These are phyloP conservation scores for Hemithea aestivaria DNA, from an alignment of 2,888 invertebrate species.

Conservation along the genomic window DNA sequence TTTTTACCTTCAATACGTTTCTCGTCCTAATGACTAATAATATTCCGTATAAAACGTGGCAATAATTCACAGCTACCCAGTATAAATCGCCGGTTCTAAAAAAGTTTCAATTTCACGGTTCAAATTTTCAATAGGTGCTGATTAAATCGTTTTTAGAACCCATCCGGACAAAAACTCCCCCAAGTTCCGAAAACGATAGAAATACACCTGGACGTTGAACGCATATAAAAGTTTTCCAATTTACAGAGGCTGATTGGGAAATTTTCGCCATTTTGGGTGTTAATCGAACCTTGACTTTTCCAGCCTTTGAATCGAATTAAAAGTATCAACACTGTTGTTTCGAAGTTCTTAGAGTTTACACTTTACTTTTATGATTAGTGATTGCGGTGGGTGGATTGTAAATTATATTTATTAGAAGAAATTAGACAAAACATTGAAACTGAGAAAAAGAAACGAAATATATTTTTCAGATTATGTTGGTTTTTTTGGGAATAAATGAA, in stretches of 20 bases:
- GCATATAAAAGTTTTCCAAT: slow-evolving; percentile 79
- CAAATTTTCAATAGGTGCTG: slow-evolving; percentile 33
- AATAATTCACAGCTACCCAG: not conserved
- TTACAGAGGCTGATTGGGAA: slow-evolving; percentile 76
- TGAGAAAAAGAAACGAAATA: too few species aligned
- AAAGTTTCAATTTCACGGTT: slow-evolving; percentile 22
- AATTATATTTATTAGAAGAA: too few species aligned
- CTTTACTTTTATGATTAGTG: not conserved
- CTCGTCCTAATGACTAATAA: too few species aligned
- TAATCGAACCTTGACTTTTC: slow-evolving; percentile 72
- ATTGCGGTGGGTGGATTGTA: too few species aligned
- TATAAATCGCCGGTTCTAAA: slow-evolving; percentile 8
- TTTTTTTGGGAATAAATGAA: too few species aligned
- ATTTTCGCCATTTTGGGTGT: slow-evolving; percentile 74
- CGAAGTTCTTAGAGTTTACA: slow-evolving; percentile 4
- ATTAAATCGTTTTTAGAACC: slow-evolving; percentile 61
- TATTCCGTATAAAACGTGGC: not conserved
- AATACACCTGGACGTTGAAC: slow-evolving; percentile 77
- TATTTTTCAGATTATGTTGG: too few species aligned
- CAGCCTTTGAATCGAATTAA: slow-evolving; percentile 59
- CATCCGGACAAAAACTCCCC: slow-evolving; percentile 62
- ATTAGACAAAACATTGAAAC: too few species aligned
- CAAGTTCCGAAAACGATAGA: slow-evolving; percentile 56
- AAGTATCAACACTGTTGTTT: slow-evolving; percentile 40
- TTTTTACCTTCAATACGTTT: too few species aligned